These are phyloP conservation scores for Lymantria dispar DNA, from an alignment of 2,888 invertebrate genomes.

Conservation along the genomic window DNA sequence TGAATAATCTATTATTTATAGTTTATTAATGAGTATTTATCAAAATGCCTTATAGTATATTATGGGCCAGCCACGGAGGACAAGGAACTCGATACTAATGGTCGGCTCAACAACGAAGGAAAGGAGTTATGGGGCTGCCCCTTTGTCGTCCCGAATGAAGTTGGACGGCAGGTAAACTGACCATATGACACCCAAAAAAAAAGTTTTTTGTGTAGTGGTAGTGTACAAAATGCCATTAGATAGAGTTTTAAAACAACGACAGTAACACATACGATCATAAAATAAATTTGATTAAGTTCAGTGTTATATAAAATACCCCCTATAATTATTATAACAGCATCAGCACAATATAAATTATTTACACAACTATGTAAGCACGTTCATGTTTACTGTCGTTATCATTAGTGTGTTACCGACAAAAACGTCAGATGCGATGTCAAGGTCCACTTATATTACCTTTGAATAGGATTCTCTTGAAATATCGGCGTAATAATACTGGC, in stretches of 20 bases:
- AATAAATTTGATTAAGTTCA: neutral
- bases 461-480: conserved; percentile 69
- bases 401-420: conserved; percentile 21
- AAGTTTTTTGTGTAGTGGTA: too few species aligned
- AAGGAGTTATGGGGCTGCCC: too few species aligned
- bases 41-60: too few species aligned
- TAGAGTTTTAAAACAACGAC: neutral
- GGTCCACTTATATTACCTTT: conserved; percentile 57
- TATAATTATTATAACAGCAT: conserved; percentile 21
- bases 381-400: conserved; percentile 34
- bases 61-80: too few species aligned
- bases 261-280: neutral
- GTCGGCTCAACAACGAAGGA: too few species aligned
- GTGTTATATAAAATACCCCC: conserved; percentile 4
- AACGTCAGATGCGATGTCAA: conserved; percentile 35
- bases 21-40: too few species aligned
- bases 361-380: conserved; percentile 18
- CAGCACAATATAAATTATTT: conserved; percentile 3
- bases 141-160: too few species aligned
- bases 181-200: too few species aligned
- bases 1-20: too few species aligned
- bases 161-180: too few species aligned
- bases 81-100: too few species aligned
- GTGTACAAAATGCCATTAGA: too few species aligned
- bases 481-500: conserved; percentile 69